Conservation (phyloP, 1,140 invertebrate genomes). For the Zaprionus kolodkinae region DNA sequence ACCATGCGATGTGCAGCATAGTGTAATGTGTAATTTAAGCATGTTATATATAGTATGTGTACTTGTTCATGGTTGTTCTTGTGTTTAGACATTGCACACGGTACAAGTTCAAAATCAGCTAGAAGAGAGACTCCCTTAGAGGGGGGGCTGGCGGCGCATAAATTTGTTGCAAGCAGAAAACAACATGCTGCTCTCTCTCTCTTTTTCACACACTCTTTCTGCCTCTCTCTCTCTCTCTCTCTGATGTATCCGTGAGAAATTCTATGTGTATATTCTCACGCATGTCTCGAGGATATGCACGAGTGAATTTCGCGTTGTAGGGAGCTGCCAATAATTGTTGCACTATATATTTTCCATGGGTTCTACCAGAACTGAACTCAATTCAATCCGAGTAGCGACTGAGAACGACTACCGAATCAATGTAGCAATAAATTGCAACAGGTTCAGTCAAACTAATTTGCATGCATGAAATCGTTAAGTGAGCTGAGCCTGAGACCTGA, state of each 20-base stretch:
- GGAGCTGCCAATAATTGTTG: conserved; percentile 58
- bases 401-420: conserved; percentile 44
- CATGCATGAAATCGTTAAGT: conserved; percentile 75
- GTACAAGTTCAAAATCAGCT: conserved; percentile 56
- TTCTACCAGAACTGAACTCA: conserved; percentile 13
- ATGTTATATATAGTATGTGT: conserved; percentile 25
- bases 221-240: neutral
- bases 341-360: conserved; percentile 69
- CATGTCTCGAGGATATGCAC: conserved; percentile 83
- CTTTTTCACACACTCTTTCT: neutral
- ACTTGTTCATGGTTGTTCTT: conserved; percentile 23
- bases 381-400: conserved; percentile 38
- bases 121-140: neutral
- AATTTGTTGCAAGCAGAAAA: conserved; percentile 53
- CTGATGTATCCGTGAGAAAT: conserved; percentile 67
- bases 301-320: conserved; percentile 53
- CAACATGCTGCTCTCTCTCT: conserved; percentile 6
- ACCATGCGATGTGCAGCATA: conserved; percentile 24
- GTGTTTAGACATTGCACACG: conserved; percentile 41
- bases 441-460: conserved; percentile 79
- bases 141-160: conserved; percentile 61
- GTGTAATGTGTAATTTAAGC: conserved; percentile 48
- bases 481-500: conserved; percentile 15
- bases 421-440: conserved; percentile 68
- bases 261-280: conserved; percentile 78